Evolutionary conservation across 2,888 invertebrate species (phyloP).

Genomic region (Plebejus melissa): DNA sequence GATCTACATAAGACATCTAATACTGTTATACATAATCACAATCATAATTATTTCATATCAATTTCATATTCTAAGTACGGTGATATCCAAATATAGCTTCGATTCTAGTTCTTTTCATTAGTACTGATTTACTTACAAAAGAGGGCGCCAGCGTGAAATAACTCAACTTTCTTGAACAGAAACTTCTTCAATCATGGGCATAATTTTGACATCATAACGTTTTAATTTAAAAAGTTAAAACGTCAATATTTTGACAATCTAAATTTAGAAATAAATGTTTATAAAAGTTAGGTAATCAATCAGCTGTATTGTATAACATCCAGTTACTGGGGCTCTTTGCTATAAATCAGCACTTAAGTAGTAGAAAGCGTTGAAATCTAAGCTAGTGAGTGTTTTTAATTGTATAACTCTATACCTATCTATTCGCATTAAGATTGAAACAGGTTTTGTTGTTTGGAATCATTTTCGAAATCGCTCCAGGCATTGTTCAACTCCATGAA

Average conservation of each 20-base stretch:
- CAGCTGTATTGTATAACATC: too few relatives aligned
- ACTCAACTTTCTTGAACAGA: too few relatives aligned
- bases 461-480: conserved; percentile 97
- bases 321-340: too few relatives aligned
- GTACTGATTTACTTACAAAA: not conserved
- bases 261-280: not conserved
- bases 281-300: not conserved
- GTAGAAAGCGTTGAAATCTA: conserved; percentile 16
- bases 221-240: too few relatives aligned
- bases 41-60: conserved; percentile 12
- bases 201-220: too few relatives aligned
- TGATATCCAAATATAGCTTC: conserved; percentile 18
- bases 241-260: too few relatives aligned
- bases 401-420: conserved; percentile 16
- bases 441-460: conserved; percentile 86
- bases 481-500: conserved; percentile 99
- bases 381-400: conserved; percentile 5
- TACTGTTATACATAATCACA: conserved; percentile 23
- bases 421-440: conserved; percentile 54
- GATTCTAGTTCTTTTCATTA: conserved; percentile 14
- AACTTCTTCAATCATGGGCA: too few relatives aligned
- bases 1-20: conserved; percentile 8
- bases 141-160: not conserved
- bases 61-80: conserved; percentile 19
- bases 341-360: not conserved